Conservation (phyloP, 2,113 vertebrate species). For the Rhynchopsitta pachyrhyncha region DNA sequence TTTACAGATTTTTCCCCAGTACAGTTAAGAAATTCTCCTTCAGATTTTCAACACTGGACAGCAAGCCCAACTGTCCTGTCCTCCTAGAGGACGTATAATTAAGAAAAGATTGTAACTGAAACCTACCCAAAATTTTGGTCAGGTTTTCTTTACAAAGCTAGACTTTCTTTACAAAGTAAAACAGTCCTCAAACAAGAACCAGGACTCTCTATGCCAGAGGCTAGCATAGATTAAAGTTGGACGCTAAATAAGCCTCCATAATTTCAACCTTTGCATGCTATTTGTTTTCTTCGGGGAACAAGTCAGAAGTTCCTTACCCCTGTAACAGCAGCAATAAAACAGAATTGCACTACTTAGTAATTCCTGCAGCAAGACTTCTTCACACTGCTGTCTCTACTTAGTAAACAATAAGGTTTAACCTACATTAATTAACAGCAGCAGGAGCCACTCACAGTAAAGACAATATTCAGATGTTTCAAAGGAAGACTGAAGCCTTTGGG, state of each 20-base stretch:
- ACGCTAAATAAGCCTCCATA: not conserved
- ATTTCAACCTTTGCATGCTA: not conserved
- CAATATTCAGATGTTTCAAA: not conserved
- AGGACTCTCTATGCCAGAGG: not conserved
- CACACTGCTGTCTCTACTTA: not conserved
- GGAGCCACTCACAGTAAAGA: not conserved
- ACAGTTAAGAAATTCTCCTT: not conserved
- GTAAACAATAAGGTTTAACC: not conserved
- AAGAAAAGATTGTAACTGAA: not conserved
- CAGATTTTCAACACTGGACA: not conserved
- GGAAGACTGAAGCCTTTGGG: not conserved
- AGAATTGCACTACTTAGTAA: not conserved
- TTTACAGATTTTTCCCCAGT: not conserved
- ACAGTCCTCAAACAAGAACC: not conserved
- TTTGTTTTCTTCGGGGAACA: not conserved
- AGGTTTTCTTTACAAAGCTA: not conserved
- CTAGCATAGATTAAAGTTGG: not conserved
- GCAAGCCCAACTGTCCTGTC: not conserved
- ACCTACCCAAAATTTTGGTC: not conserved
- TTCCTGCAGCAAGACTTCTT: not conserved
- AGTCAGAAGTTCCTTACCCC: not conserved
- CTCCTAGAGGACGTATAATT: rapidly evolving
- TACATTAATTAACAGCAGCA: not conserved
- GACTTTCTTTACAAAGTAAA: not conserved
- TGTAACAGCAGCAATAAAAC: not conserved